These are phyloP conservation scores for Dromius quadrimaculatus DNA, from an alignment of 2,888 invertebrate genomes.

Conservation along the genomic window DNA sequence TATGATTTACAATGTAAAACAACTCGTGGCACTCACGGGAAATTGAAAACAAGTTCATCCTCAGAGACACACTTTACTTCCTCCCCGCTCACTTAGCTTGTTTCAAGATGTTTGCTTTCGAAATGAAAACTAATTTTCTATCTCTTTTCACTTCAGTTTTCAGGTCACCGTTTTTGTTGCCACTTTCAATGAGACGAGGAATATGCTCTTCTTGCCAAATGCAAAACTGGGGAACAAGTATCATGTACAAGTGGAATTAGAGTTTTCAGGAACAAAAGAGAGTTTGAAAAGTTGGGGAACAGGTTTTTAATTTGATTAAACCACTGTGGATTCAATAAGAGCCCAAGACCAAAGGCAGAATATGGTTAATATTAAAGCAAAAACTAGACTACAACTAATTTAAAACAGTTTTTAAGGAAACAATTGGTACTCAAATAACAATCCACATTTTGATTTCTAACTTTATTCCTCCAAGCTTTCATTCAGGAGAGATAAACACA, in stretches of 20 bases:
- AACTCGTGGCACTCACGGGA: constrained; percentile 16
- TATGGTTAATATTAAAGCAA: no score
- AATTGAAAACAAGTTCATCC: constrained; percentile 39
- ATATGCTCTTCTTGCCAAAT: constrained; percentile 22
- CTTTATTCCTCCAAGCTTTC: no score
- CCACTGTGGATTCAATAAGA: no score
- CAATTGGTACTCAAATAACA: no score
- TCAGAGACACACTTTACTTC: not conserved
- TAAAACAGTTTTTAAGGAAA: no score
- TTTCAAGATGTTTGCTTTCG: constrained; percentile 46
- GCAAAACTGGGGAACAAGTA: not conserved
- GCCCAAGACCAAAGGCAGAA: no score
- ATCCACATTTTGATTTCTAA: no score
- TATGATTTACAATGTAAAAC: constrained; percentile 28
- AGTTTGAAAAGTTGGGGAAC: not conserved
- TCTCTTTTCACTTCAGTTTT: constrained; percentile 32
- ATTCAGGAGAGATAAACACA: no score
- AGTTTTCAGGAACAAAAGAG: not conserved
- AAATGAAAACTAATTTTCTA: constrained; percentile 46
- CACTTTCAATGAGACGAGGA: constrained; percentile 33
- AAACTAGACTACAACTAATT: no score
- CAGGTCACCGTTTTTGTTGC: constrained; percentile 29
- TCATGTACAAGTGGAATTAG: not conserved
- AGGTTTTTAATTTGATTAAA: no score
- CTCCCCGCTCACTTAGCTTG: constrained; percentile 30